Conservation (phyloP, 1,140 invertebrate genomes). For the Pseudachorutes palmiensis region DNA sequence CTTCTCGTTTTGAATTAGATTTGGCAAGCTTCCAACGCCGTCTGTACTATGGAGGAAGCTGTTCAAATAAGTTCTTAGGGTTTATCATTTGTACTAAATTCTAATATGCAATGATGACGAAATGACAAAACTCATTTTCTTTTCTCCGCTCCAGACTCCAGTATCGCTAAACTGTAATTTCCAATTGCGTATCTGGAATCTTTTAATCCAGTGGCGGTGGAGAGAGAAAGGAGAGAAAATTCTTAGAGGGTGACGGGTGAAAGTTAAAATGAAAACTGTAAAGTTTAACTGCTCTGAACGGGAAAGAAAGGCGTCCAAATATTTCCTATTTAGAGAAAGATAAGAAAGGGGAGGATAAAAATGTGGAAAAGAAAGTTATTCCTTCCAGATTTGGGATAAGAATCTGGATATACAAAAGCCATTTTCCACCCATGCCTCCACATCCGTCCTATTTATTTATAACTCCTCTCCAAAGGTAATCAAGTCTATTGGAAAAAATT, state of each 20-base stretch:
- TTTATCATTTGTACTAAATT: slow-evolving; percentile 8
- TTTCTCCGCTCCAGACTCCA: not conserved
- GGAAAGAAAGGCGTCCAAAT: not conserved
- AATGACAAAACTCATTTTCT: slow-evolving; percentile 8
- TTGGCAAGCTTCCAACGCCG: too few species aligned
- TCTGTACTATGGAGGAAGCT: too few species aligned
- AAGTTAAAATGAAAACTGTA: slow-evolving; percentile 8
- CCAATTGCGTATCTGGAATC: not conserved
- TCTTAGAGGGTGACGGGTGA: slow-evolving; percentile 2
- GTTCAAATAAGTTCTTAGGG: not conserved
- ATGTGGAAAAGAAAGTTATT: slow-evolving; percentile 6
- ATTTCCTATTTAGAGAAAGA: not conserved
- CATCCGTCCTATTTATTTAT: not conserved
- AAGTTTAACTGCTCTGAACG: slow-evolving; percentile 12
- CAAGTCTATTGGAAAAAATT: slow-evolving; percentile 6
- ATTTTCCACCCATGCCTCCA: not conserved
- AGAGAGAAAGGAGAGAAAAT: not conserved
- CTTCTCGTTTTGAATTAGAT: too few species aligned
- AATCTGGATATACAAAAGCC: not conserved
- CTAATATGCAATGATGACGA: slow-evolving; percentile 9
- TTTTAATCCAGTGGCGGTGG: not conserved
- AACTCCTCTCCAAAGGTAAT: not conserved
- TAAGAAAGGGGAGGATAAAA: not conserved
- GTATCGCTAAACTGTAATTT: not conserved
- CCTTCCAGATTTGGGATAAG: not conserved